Base-by-base conservation (phyloP, 53 echinoderm and acorn worm species). In the Crossaster papposus region DNA sequence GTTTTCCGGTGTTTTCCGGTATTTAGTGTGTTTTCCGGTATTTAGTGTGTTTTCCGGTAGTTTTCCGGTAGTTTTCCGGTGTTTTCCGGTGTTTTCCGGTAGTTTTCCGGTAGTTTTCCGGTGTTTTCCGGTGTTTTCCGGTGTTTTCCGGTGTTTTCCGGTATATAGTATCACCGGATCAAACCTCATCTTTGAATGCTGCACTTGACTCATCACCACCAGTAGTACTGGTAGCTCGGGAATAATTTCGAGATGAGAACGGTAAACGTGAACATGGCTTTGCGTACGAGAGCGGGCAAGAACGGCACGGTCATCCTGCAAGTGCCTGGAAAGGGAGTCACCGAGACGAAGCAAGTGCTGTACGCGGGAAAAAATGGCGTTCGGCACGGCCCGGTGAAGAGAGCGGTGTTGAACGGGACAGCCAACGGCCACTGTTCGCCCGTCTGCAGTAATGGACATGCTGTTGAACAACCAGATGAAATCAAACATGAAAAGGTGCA, bases 201-300 rank as follows among this genome's bases (percentile, higher is more conserved):
- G 58, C 22, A 58, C 17, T 15, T 10, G 28, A 28, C 26, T 20
- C 9, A 68, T 26, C 10, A 28, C 4, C 11, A 68, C 28, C 28
- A 26, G 68, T 0, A 68, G 28, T n/a, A n/a, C n/a, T n/a, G n/a
- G n/a, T 26, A 68, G n/a, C 28, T 68, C 28, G 11, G 24, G 24
- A 28, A 26, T 26, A 26, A 7, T 26, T 20, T 26, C 11, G n/a
- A 3, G 22, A 84, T 84, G 84, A 84, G 84, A 72, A 84, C 84
- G 29, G 72, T 84, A 54, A 84, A 84, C 33, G 84, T 84, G 31
- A 84, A 84, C 72, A 84, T 84, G 84, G 84, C 84, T 72, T 72
- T 84, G 28, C 71, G 72, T 24, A 52, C 84, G 70, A 51, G 84
- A 54, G 84, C 84, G 30, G 84, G 84, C 30, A 84, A 72, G 33